Evolutionary conservation across 2,797 vertebrate genomes (phyloP), one percentile per base, ranked within the genome.

Genomic region (Miichthys miiuy): DNA sequence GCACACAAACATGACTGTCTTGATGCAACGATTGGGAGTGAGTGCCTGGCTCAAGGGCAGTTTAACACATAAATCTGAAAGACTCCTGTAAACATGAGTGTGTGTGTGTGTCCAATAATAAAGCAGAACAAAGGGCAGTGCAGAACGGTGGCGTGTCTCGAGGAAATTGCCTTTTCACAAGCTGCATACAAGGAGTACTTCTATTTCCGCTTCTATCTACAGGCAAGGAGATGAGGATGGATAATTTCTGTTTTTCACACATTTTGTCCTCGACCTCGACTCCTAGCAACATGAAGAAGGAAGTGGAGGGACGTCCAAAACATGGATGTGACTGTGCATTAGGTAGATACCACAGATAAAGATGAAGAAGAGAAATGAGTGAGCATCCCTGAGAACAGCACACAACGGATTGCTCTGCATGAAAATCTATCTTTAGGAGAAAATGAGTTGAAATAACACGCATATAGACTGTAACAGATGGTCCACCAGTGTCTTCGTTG

Each of bases 101-200:
- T 58, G 57, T 66, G 72, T 58, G 57, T 65, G 51, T 76, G 47
- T 75, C 66, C 56, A 70, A 17, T 77, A 80, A 89, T 90, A 85
- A 83, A 87, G 73, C 75, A 79, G 83, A 91, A 91, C 80, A 89
- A 88, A 85, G 84, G 63, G 64, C 73, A 80, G 76, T 17, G 47
- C 55, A 60, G 61, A 75, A 80, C 62, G 23, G 58, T n/a, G 55
- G 17, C n/a, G 54, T 67, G 62, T 84, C 72, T 86, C 74, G 25
- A 63, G 83, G 86, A 93, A 93, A 93, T 91, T 89, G 85, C 80
- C 89, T 92, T 88, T 92, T 90, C 86, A 87, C 76, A 64, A 75
- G 73, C 77, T 21, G 63, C 84, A 87, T 72, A 68, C 68, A 27
- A 58, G 25, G 61, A 78, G 70, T 70, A 89, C 91, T 93, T 93